Evolutionary conservation across 2,888 invertebrate genomes (phyloP), one percentile per base, ranked within the genome.

Genomic region (Subacronicta megacephala): DNA sequence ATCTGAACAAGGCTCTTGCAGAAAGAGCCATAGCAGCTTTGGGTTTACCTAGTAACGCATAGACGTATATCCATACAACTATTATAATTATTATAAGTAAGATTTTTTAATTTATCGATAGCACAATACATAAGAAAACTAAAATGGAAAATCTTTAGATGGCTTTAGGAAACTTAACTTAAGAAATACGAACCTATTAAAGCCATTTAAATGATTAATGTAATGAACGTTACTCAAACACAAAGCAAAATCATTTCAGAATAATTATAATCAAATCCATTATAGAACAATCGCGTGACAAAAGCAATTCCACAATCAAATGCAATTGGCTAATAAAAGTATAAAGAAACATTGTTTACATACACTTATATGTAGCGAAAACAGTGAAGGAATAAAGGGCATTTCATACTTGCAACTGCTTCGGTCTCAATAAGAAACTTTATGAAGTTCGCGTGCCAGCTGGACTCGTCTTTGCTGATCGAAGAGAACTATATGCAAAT

Each of bases 401-500:
- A 37, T 29, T 55, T 42, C 29, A 47, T 36, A 42, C 20, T 41
- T 44, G 29, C 38, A n/a, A 13, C 26, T n/a, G 15, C 15, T 10
- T 15, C 3, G 7, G 31, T 44, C 13, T 40, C 36, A 9, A 20
- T 38, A 44, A 47, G 20, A 20, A 31, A 41, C 17, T 42, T 52
- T 49, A 38, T 41, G 37, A 40, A 50, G 50, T 20, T 45, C 26
- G 33, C 13, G 35, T 53, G 37, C 44, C 26, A 49, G 16, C 37
- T 46, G 42, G 52, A 51, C 45, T 43, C 9, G 7, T 15, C 33
- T 44, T 54, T 46, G 20, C 50, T 50, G 52, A 56, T 50, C 52
- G 40, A 56, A 53, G 49, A 40, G 29, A 35, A 20, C 17, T 45
- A 26, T 45, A 63, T 45, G 56, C 52, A 56, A 60, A 63, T 56